Evolutionary conservation across 2,888 invertebrate genomes (phyloP), one percentile per base, ranked within the genome.

Genomic region (Aspidapion aeneum): DNA sequence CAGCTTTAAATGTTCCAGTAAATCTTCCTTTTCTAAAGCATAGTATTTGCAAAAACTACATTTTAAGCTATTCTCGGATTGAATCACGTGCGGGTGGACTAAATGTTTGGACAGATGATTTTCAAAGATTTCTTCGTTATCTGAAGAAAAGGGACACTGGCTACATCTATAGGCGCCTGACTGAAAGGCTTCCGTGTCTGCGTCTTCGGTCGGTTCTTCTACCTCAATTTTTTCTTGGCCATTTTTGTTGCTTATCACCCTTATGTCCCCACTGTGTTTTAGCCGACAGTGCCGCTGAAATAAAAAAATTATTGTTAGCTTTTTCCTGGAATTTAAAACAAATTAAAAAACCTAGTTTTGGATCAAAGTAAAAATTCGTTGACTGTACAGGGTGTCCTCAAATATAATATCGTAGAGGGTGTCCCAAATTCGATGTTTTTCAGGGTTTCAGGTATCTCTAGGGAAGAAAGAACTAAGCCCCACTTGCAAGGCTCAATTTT

Each of bases 1-100:
- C 17, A 90, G 77, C 64, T 82, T 79, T 57, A 90, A 81, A 79
- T 92, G 91, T 69, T 88, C 86, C 60, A 86, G 79, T 21, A 93
- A 82, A 72, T 86, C 90, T 77, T 83, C 83, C 75, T 89, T 88
- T 59, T 86, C 85, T 71, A 85, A 85, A 0, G 91, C 92, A 76
- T 88, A 92, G 79, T 86, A 94, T 0, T 90, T 89, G 75, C 94
- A 95, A 73, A 88, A 87, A 72, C 86, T 88, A 77, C 94, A 95
- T 77, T 90, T 91, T 75, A 88, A 89, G 70, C 88, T 85, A 55
- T 89, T 88, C 63, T 87, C 87, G 0, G 86, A 80, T n/a, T 48
- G 49, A 9, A 48, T 9, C 49, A 9, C 9, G 7, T 52, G 7
- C 0, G 63, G 18, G 61, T 85, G 84, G 0, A 89, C 86, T 58